Conservation (phyloP, 92 coral and sea anemone species). For the Blastomussa wellsi region DNA sequence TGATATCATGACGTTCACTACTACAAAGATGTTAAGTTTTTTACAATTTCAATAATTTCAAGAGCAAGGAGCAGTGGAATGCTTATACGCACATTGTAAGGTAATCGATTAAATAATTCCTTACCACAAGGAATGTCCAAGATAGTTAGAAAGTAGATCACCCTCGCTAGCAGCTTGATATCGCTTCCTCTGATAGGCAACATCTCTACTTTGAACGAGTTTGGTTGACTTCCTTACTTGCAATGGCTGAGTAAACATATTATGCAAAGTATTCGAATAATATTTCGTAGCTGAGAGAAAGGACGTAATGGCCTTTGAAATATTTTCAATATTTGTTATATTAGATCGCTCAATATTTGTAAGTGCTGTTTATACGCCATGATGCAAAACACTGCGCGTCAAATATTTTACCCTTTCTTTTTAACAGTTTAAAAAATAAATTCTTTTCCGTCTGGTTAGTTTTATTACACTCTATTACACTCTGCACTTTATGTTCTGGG, state of each 20-base stretch:
- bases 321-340: too few species aligned
- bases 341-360: too few species aligned
- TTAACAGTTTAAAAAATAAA: too few species aligned
- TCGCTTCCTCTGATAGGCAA: not conserved
- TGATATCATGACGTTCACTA: not conserved
- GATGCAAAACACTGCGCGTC: too few species aligned
- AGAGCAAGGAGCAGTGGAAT: not conserved
- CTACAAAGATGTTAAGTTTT: not conserved
- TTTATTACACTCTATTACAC: too few species aligned
- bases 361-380: too few species aligned
- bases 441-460: too few species aligned
- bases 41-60: not conserved
- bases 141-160: not conserved
- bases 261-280: constrained; percentile 9
- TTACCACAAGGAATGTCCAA: not conserved
- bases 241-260: not conserved
- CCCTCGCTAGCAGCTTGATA: not conserved
- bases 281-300: not conserved
- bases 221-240: not conserved
- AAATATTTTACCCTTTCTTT: too few species aligned
- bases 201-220: not conserved
- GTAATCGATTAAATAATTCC: not conserved
- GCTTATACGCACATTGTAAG: not conserved
- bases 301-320: too few species aligned
- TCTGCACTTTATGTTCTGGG: too few species aligned